phyloP scores from a whole-genome alignment of 2,113 vertebrate species.

The Neomonachus schauinslandi region DNA sequence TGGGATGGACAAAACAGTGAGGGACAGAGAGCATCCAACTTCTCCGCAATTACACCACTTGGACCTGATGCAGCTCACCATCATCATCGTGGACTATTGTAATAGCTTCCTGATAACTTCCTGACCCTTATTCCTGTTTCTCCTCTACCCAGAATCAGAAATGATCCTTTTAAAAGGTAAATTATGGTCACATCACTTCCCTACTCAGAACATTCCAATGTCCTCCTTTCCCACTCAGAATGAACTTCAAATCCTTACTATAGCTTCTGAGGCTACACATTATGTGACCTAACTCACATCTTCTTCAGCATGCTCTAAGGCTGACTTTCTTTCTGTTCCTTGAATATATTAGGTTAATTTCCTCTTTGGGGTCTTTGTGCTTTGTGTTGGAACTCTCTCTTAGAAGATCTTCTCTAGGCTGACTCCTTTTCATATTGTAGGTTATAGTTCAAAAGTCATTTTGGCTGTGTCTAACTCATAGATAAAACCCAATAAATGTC shows the following conservation, averaged over 20 bases:
- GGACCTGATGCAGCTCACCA: neutral
- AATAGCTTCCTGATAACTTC: neutral
- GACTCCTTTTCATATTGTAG: neutral
- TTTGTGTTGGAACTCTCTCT: neutral
- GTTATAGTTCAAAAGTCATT: neutral
- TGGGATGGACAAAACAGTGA: neutral
- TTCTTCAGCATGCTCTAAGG: neutral
- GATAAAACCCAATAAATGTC: neutral
- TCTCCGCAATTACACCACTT: neutral
- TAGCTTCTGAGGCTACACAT: neutral
- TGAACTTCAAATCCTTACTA: neutral
- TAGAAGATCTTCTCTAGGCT: neutral
- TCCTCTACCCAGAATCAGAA: neutral
- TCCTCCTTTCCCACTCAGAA: neutral
- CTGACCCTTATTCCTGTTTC: neutral
- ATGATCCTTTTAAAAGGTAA: neutral
- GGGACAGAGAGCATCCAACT: neutral
- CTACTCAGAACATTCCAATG: neutral
- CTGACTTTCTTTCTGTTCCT: neutral
- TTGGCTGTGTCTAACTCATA: neutral
- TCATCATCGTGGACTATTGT: neutral
- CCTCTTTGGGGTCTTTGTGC: neutral
- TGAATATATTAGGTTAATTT: neutral
- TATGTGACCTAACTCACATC: neutral
- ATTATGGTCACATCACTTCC: neutral